Base-by-base conservation (phyloP, 2,797 vertebrate species). In the Rhabdophis nuchalis region DNA sequence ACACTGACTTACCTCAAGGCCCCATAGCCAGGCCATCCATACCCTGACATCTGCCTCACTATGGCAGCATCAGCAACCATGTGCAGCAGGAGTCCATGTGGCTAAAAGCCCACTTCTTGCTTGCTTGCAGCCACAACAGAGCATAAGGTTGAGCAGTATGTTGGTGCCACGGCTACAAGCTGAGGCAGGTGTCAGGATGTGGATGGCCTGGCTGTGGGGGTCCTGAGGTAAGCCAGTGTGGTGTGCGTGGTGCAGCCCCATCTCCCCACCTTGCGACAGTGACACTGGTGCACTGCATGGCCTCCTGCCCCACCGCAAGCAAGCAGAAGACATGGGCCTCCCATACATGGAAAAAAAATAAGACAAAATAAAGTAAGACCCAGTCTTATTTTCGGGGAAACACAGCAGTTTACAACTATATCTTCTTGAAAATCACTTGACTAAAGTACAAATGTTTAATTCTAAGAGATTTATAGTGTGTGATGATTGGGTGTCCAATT, bases 271-370 rank as follows among this genome's bases (percentile, higher is more conserved):
- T 64, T 12, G 4, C 2, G 12, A 5, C 1, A 1, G 60, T 0
- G 0, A 27, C 29, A 64, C 27, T 64, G 4, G 60, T 1, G 4
- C 27, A 5, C 25, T 3, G 1, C 1, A 0, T 1, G 1, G 11
- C 60, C 11, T 64, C 29, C 60, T 64, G 27, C 29, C 60, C 29
- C 12, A 13, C 11, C 3, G 11, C 1, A 13, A 14, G 60, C 27
- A 64, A n/a, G 12, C 12, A 64, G 27, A 29, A 61, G 60, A n/a
- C n/a, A 12, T 64, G 12, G 56, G 60, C 11, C 29, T 64, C 27
- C 60, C 1, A 4, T 13, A 64, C 12, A 64, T n/a, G 27, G 60
- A 18, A 29, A 64, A 64, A 64, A 29, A 64, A 5, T 12, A 64
- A n/a, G 11, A 29, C 27, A 64, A 64, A n/a, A n/a, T 4, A n/a